A percentile compares a stretch with the other conserved stretches of the same genome.
Conservation (phyloP, 2,888 invertebrate genomes). For the Stomorhina lunata region DNA sequence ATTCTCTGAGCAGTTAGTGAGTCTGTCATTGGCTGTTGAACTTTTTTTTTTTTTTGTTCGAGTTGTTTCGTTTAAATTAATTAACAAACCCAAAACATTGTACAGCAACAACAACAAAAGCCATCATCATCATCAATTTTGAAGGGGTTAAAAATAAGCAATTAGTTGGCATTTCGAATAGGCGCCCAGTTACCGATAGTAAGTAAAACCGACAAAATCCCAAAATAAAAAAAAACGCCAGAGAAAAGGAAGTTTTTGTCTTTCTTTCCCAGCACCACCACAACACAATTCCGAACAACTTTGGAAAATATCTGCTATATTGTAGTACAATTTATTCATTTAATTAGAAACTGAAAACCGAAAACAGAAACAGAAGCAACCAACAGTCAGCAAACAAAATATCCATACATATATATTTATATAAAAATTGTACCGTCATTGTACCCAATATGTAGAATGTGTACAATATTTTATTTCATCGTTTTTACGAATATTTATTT, state of each 20-base stretch:
- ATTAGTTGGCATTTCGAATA: slow-evolving; percentile 71
- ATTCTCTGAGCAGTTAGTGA: slow-evolving; percentile 65
- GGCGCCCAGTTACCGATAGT: slow-evolving; percentile 67
- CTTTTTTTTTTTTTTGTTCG: slow-evolving; percentile 61
- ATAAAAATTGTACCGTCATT: slow-evolving; percentile 59
- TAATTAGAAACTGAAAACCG: slow-evolving; percentile 58
- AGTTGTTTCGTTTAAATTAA: slow-evolving; percentile 72
- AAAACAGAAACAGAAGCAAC: slow-evolving; percentile 41
- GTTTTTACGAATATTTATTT: slow-evolving; percentile 30
- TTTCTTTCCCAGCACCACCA: slow-evolving; percentile 25
- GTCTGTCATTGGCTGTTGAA: slow-evolving; percentile 48
- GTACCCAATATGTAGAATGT: slow-evolving; percentile 38
- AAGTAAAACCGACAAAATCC: slow-evolving; percentile 38
- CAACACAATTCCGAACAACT: slow-evolving; percentile 43
- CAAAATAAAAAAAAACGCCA: slow-evolving; percentile 9
- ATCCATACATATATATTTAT: too few relatives aligned
- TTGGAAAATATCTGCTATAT: slow-evolving; percentile 4
- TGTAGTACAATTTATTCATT: slow-evolving; percentile 57
- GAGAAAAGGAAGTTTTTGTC: slow-evolving; percentile 49
- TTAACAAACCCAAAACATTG: slow-evolving; percentile 73
- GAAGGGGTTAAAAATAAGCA: slow-evolving; percentile 77
- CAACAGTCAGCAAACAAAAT: slow-evolving; percentile 54
- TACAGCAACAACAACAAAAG: slow-evolving; percentile 59
- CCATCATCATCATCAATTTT: slow-evolving; percentile 63
- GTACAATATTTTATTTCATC: slow-evolving; percentile 23